Percentiles rank a stretch among this genome's conserved stretches.
phyloP scores from a whole-genome alignment of 2,888 invertebrate species.

The Napeogenes inachia region DNA sequence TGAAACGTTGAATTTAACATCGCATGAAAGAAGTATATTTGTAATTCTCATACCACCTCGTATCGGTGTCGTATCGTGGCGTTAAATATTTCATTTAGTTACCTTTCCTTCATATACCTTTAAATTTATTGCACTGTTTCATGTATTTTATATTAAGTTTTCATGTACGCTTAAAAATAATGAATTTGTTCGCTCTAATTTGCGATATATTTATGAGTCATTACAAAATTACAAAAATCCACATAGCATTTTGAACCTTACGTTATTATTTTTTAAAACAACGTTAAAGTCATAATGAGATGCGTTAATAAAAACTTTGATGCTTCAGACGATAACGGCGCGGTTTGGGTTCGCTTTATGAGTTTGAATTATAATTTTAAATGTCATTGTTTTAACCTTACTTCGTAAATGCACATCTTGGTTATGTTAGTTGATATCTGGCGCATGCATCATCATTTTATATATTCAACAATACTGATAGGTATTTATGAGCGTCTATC shows the following conservation, averaged over 20 bases:
- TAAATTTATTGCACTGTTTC: too few species aligned
- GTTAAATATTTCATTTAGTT: constrained; percentile 31
- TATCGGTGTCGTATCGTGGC: constrained; percentile 28
- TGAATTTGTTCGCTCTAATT: too few species aligned
- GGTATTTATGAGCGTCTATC: constrained; percentile 23
- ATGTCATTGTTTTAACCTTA: constrained; percentile 44
- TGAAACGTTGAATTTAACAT: constrained; percentile 13
- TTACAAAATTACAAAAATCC: too few species aligned
- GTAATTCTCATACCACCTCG: constrained; percentile 26
- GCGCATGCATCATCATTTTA: constrained; percentile 35
- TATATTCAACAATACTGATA: constrained; percentile 18
- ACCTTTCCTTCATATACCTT: constrained; percentile 3
- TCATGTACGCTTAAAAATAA: too few species aligned
- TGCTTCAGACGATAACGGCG: constrained; percentile 26
- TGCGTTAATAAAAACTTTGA: constrained; percentile 27
- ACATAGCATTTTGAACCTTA: constrained; percentile 3
- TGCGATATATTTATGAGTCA: too few species aligned
- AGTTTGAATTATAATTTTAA: constrained; percentile 49
- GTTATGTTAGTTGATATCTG: constrained; percentile 36
- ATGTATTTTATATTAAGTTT: too few species aligned
- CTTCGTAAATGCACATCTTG: constrained; percentile 44
- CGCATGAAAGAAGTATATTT: constrained; percentile 28
- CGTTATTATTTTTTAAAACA: constrained; percentile 5
- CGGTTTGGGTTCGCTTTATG: constrained; percentile 28
- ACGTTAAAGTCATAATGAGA: constrained; percentile 21